Conservation (phyloP, 2,888 invertebrate species). For the Troilus luridus region DNA sequence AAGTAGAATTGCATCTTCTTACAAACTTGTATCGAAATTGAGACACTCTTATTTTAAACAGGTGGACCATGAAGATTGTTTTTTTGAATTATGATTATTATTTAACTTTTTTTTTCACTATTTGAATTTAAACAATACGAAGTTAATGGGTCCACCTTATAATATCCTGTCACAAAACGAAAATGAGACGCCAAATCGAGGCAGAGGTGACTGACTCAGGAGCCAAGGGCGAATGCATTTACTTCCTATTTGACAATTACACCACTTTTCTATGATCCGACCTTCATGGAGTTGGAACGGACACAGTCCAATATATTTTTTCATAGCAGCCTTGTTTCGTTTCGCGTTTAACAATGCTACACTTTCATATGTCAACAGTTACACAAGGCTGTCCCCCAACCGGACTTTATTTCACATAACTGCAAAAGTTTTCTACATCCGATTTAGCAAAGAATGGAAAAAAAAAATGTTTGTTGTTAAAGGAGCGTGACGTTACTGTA, state of each 20-base stretch:
- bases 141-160: not conserved
- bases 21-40: too few species aligned
- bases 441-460: not conserved
- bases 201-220: slow-evolving; percentile 1
- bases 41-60: too few species aligned
- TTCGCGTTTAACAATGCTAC: slow-evolving; percentile 17
- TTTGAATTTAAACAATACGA: too few species aligned
- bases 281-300: not conserved
- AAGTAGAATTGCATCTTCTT: too few species aligned
- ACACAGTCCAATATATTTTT: slow-evolving; percentile 25
- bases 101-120: too few species aligned
- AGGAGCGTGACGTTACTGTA: not conserved
- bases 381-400: not conserved
- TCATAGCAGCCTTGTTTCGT: slow-evolving; percentile 3
- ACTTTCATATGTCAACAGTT: slow-evolving; percentile 8
- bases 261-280: slow-evolving; percentile 33
- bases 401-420: not conserved
- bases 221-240: slow-evolving; percentile 11
- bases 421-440: not conserved
- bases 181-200: not conserved
- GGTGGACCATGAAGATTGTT: too few species aligned
- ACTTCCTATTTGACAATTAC: slow-evolving; percentile 14
- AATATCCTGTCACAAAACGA: not conserved
- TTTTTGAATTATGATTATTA: too few species aligned
- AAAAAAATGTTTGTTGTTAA: not conserved